phyloP scores from a whole-genome alignment of 2,113 vertebrate species.

The Grammomys dolichurus region DNA sequence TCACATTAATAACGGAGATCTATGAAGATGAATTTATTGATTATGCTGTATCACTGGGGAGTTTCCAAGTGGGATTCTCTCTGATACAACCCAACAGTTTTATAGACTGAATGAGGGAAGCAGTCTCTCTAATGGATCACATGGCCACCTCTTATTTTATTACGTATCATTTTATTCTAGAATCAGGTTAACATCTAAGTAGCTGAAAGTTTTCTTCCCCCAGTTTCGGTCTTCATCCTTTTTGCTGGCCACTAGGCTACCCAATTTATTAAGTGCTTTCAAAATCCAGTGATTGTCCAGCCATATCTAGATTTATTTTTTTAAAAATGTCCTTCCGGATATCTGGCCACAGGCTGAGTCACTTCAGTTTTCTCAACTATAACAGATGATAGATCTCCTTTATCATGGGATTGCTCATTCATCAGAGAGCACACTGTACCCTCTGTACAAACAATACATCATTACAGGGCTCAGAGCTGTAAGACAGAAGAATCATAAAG shows the following conservation, averaged over 20 bases:
- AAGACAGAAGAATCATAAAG: slow-evolving; percentile 11
- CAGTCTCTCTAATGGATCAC: not conserved
- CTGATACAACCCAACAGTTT: not conserved
- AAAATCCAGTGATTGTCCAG: slow-evolving; percentile 12
- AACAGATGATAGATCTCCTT: slow-evolving; percentile 63
- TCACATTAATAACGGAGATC: not conserved
- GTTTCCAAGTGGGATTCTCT: not conserved
- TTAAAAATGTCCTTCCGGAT: slow-evolving; percentile 13
- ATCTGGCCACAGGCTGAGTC: slow-evolving; percentile 62
- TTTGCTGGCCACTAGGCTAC: not conserved
- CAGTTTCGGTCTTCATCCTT: not conserved
- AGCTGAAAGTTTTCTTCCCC: not conserved
- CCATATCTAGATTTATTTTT: slow-evolving; percentile 25
- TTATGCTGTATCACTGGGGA: not conserved
- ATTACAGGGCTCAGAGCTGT: slow-evolving; percentile 30
- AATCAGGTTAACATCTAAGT: not conserved
- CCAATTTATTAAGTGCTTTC: not conserved
- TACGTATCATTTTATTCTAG: not conserved
- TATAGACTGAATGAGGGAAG: not conserved
- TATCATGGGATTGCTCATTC: slow-evolving; percentile 32
- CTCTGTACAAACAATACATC: slow-evolving; percentile 54
- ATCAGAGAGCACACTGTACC: slow-evolving; percentile 45
- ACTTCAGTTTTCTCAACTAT: slow-evolving; percentile 53
- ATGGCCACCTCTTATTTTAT: not conserved
- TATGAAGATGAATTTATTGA: not conserved